Evolutionary conservation across 2,113 vertebrate genomes (phyloP).

Genomic region (Cervus canadensis): DNA sequence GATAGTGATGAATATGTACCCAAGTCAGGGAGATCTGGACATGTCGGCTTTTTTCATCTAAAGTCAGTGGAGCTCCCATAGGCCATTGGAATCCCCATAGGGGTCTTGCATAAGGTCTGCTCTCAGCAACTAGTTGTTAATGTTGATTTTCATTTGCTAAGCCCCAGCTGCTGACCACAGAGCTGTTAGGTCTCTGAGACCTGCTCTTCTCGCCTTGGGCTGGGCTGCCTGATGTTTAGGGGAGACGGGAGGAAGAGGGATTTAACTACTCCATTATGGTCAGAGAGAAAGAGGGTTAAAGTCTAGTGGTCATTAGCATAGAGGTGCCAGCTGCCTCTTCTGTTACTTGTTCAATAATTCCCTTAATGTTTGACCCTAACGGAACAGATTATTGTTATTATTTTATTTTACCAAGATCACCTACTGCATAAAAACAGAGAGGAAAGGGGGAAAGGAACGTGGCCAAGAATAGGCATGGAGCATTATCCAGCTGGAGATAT

Average conservation of each 20-base stretch:
- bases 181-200: neutral
- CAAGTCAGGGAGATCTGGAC: neutral
- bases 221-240: neutral
- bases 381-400: slow-evolving; percentile 76
- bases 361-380: slow-evolving; percentile 78
- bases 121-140: neutral
- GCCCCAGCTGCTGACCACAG: neutral
- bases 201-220: neutral
- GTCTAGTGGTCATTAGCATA: slow-evolving; percentile 62
- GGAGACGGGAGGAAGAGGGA: neutral
- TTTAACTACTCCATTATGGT: slow-evolving; percentile 46
- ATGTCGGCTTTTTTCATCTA: neutral
- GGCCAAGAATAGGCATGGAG: slow-evolving; percentile 29
- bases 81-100: neutral
- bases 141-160: neutral
- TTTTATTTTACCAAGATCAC: slow-evolving; percentile 78
- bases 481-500: slow-evolving; percentile 59
- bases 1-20: neutral
- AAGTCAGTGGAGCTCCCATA: neutral
- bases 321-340: slow-evolving; percentile 56
- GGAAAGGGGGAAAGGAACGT: neutral
- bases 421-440: slow-evolving; percentile 67
- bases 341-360: slow-evolving; percentile 72
- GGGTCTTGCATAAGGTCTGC: neutral
- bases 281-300: slow-evolving; percentile 52